phyloP scores from a whole-genome alignment of 2,113 vertebrate species.

The Todiramphus saurophagus region DNA sequence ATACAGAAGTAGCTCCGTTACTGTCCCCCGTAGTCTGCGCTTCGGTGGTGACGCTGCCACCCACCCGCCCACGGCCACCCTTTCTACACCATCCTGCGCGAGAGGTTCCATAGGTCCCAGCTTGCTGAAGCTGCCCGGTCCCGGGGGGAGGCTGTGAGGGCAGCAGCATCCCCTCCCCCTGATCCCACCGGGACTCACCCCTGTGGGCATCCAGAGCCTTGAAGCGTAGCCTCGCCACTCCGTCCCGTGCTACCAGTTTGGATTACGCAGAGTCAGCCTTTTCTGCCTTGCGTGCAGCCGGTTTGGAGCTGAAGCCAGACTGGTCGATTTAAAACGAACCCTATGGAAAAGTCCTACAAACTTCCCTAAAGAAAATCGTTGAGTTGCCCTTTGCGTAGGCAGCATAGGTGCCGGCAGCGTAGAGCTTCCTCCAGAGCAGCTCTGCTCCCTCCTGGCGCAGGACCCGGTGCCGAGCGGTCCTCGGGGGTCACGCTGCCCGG shows the following conservation, averaged over 20 bases:
- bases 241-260: not conserved
- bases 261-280: not conserved
- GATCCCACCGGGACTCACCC: not conserved
- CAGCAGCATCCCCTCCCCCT: not conserved
- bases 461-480: not conserved
- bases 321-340: not conserved
- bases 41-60: not conserved
- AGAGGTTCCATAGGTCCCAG: not conserved
- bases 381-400: not conserved
- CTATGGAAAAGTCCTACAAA: slow-evolving; percentile 52
- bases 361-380: fast-evolving
- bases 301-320: not conserved
- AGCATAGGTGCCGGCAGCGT: not conserved
- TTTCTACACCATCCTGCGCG: not conserved
- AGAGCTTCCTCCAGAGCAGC: not conserved
- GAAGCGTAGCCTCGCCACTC: not conserved
- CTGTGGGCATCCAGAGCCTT: not conserved
- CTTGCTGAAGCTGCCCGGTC: not conserved
- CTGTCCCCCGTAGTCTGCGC: not conserved
- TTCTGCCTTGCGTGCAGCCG: fast-evolving
- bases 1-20: not conserved
- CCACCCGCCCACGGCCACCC: not conserved
- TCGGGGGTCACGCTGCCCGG: not conserved
- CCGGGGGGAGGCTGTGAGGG: not conserved
- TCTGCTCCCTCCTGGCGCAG: not conserved